phyloP scores from a whole-genome alignment of 2,113 vertebrate species.

The Ahaetulla prasina region DNA sequence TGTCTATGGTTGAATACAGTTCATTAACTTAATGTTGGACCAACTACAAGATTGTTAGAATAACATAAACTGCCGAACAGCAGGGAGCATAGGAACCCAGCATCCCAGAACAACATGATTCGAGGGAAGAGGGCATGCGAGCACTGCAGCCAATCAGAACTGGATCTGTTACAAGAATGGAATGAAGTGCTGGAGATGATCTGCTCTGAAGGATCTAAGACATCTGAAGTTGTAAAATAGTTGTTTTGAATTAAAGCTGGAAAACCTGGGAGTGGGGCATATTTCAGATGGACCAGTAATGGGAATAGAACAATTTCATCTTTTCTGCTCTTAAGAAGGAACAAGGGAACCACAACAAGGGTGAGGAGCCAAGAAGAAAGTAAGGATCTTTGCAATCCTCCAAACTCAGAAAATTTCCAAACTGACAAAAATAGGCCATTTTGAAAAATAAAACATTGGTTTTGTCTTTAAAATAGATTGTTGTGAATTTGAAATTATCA shows the following conservation, averaged over 20 bases:
- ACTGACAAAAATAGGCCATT: background rate
- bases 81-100: background rate
- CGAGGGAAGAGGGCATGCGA: background rate
- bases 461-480: background rate
- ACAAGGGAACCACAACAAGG: background rate
- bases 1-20: background rate
- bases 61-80: background rate
- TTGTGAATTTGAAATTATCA: background rate
- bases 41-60: background rate
- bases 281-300: background rate
- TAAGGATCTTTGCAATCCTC: background rate
- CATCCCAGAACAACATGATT: background rate
- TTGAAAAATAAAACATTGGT: background rate
- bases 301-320: background rate
- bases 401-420: background rate
- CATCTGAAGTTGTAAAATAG: background rate
- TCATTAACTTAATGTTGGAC: background rate
- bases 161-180: background rate
- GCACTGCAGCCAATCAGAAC: background rate
- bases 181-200: background rate
- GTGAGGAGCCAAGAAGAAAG: background rate
- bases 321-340: background rate
- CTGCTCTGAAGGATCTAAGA: background rate
- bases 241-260: background rate
- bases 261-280: background rate